A percentile compares a stretch with the other conserved stretches of the same genome.
phyloP scores from a whole-genome alignment of 2,797 vertebrate species.

The Hoplostethus atlanticus region DNA sequence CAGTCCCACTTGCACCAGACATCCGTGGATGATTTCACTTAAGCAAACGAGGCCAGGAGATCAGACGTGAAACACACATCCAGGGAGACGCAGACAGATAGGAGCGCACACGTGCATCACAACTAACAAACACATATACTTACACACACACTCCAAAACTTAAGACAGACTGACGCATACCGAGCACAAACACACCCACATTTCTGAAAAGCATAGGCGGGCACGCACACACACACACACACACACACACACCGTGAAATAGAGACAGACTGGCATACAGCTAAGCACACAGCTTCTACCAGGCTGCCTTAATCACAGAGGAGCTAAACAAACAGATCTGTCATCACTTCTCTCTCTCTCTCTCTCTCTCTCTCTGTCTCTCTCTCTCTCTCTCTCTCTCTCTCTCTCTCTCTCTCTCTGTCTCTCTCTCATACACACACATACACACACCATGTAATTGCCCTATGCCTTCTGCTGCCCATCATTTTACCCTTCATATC shows the following conservation, averaged over 20 bases:
- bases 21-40: conserved; percentile 61
- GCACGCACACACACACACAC: neutral
- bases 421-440: neutral
- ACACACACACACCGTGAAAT: conserved; percentile 27
- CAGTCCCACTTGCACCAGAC: conserved; percentile 50
- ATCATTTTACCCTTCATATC: conserved; percentile 72
- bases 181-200: conserved; percentile 39
- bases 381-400: conserved; percentile 36
- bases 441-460: conserved; percentile 62
- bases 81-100: conserved; percentile 21
- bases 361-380: neutral
- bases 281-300: conserved; percentile 62
- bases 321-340: conserved; percentile 76
- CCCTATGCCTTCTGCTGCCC: conserved; percentile 74
- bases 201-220: conserved; percentile 32
- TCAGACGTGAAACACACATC: conserved; percentile 55
- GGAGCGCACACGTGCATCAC: conserved; percentile 8
- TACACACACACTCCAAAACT: conserved; percentile 16
- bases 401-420: no score
- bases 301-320: conserved; percentile 72
- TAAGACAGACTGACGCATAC: conserved; percentile 47
- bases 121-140: conserved; percentile 6
- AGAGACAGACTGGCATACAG: conserved; percentile 52
- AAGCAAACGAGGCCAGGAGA: conserved; percentile 56
- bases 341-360: conserved; percentile 41